phyloP scores from a whole-genome alignment of 1,140 invertebrate species.

The Camponotus floridanus region DNA sequence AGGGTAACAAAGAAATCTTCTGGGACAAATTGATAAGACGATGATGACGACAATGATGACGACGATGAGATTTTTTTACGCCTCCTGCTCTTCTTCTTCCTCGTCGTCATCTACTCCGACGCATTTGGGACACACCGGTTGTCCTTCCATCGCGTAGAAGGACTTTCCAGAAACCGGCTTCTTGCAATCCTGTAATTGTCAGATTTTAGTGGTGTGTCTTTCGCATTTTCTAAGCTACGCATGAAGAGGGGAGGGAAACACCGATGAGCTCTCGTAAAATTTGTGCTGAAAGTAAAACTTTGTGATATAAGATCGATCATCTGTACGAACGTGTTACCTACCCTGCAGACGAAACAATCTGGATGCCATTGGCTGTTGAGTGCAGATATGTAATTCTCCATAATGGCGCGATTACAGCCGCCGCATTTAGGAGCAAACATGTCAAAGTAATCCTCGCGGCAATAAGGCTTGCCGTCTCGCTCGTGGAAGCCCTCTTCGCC shows the following conservation, averaged over 20 bases:
- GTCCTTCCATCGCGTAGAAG: conserved; percentile 97
- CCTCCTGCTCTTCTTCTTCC: conserved; percentile 87
- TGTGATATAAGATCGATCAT: background rate
- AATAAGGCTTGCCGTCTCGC: conserved; percentile 97
- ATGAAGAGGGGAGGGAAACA: background rate
- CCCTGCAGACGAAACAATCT: conserved; percentile 99
- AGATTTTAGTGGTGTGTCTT: conserved; percentile 32
- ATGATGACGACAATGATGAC: conserved; percentile 35
- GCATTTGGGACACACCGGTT: conserved; percentile 96
- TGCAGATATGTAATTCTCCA: conserved; percentile 99
- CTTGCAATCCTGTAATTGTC: conserved; percentile 94
- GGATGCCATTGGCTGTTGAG: conserved; percentile 99
- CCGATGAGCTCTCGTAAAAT: background rate
- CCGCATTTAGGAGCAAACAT: conserved; percentile 99
- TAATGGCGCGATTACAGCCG: conserved; percentile 98
- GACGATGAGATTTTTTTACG: conserved; percentile 67
- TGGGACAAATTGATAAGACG: conserved; percentile 42
- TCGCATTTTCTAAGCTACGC: background rate
- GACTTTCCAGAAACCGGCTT: conserved; percentile 96
- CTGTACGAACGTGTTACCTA: conserved; percentile 86
- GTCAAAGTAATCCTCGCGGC: conserved; percentile 98
- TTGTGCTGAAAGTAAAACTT: conserved; percentile 11
- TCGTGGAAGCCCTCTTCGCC: conserved; percentile 99
- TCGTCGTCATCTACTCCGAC: conserved; percentile 96
- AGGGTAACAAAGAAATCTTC: conserved; percentile 34